Evolutionary conservation across 2,888 invertebrate species (phyloP), one percentile per base, ranked within the genome.

Genomic region (Thereva unica): DNA sequence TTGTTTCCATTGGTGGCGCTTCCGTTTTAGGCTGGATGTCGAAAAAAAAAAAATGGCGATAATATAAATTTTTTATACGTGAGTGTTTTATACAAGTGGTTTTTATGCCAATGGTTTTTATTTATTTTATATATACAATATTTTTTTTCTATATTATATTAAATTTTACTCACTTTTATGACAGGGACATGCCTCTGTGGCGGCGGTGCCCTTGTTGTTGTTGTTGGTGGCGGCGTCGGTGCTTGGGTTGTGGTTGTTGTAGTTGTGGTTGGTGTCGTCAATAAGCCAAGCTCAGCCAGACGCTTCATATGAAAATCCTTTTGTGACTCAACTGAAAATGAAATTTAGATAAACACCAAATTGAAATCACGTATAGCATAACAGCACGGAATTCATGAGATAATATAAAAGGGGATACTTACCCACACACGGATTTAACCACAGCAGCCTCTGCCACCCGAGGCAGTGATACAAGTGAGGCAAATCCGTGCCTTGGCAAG

Each of bases 391-490:
- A 44, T 50, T 34, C 34, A 53, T 35, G 35, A 37, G 34, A 53
- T 8, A 5, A 40, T 12, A 35, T 44, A n/a, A 12, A 42, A 23
- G 34, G 5, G n/a, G 47, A 38, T 69, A 84, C 91, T 87, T 81
- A 95, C 95, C 93, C 74, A 95, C 94, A 80, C 95, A 95, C 63
- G 94, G 93, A 80, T 95, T 95, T 68, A 94, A 88, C 94, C 95
- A 95, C 45, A 95, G 84, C 47, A 94, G 85, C 68, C 94, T 81
- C 76, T 94, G 92, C 94, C 95, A 95, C 63, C 93, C 94, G 0
- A 94, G 85, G 74, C 95, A 95, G 76, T 92, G 91, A 78, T 93
- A 93, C 42, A 93, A 84, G 78, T 93, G 91, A 45, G 89, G 88
- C 76, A 90, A 87, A 82, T 94, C 93, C 2, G 91, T 90, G 42